Percentiles rank a stretch among this genome's conserved stretches.
These are phyloP conservation scores for Hippasteria phrygiana DNA, from an alignment of 53 echinoderm and acorn worm genomes.

Conservation along the genomic window DNA sequence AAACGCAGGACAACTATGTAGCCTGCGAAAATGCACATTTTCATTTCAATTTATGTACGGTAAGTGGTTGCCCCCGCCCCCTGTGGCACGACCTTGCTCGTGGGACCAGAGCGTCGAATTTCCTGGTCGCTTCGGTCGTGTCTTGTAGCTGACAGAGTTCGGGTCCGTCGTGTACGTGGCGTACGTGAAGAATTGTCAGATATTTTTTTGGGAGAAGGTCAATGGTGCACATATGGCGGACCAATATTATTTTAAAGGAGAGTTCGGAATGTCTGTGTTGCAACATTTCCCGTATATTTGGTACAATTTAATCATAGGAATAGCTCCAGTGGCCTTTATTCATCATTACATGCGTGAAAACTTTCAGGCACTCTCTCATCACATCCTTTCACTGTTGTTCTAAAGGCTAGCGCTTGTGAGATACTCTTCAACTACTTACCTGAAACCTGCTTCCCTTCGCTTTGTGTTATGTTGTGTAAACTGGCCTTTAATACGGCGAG, in stretches of 20 bases:
- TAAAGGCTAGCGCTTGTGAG: too few species aligned
- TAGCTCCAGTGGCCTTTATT: too few species aligned
- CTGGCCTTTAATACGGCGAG: too few species aligned
- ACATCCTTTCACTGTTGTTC: too few species aligned
- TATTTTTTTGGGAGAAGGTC: constrained; percentile 16
- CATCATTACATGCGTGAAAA: too few species aligned
- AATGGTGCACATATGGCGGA: constrained; percentile 25
- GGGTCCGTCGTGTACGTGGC: background rate
- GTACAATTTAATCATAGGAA: too few species aligned
- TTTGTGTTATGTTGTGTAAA: too few species aligned
- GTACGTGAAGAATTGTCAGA: constrained; percentile 10
- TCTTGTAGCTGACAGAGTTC: background rate
- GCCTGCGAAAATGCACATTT: background rate
- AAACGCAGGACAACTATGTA: too few species aligned
- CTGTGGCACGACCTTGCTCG: constrained; percentile 15
- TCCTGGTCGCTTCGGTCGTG: constrained; percentile 6
- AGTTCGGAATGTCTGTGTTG: background rate
- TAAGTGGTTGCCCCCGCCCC: background rate
- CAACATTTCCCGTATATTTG: too few species aligned
- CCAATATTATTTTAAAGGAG: constrained; percentile 8
- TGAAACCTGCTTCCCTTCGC: too few species aligned
- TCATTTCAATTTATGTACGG: background rate
- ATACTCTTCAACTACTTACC: too few species aligned
- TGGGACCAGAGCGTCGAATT: constrained; percentile 3
- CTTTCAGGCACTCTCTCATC: too few species aligned